Conservation (phyloP, 2,888 invertebrate species). For the Crematogaster levior region DNA sequence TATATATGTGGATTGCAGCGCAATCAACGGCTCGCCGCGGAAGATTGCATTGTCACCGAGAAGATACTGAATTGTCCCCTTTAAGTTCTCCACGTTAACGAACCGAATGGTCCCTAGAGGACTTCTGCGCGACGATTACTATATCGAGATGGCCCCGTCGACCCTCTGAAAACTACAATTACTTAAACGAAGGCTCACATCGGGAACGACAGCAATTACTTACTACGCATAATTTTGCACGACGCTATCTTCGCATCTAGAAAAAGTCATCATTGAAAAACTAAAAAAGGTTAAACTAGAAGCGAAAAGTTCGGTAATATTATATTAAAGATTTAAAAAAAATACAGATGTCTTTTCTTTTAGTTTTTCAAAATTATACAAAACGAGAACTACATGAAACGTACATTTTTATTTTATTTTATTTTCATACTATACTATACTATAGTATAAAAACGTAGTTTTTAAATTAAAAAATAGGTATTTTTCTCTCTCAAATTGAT, state of each 20-base stretch:
- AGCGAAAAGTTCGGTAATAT: background rate
- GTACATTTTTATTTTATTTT: background rate
- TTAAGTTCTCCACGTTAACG: conserved; percentile 57
- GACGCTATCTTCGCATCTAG: background rate
- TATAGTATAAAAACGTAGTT: no score
- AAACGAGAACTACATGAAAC: background rate
- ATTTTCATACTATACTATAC: no score
- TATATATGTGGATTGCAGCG: background rate
- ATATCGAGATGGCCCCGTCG: conserved; percentile 56
- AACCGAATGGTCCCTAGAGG: conserved; percentile 54
- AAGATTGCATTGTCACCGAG: conserved; percentile 12
- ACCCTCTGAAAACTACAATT: conserved; percentile 55
- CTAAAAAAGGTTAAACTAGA: background rate
- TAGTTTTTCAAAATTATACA: background rate
- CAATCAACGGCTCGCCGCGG: conserved; percentile 19
- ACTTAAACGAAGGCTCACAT: conserved; percentile 44
- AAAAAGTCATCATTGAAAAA: background rate
- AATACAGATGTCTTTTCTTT: background rate
- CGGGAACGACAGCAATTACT: conserved; percentile 22
- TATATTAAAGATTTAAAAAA: background rate
- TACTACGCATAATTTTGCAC: conserved; percentile 41
- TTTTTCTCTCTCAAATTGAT: no score
- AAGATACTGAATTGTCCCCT: conserved; percentile 50
- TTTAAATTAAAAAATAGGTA: no score
- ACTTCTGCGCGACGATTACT: conserved; percentile 47